These are phyloP conservation scores for Abrostola tripartita DNA, from an alignment of 2,888 invertebrate species.

Conservation along the genomic window DNA sequence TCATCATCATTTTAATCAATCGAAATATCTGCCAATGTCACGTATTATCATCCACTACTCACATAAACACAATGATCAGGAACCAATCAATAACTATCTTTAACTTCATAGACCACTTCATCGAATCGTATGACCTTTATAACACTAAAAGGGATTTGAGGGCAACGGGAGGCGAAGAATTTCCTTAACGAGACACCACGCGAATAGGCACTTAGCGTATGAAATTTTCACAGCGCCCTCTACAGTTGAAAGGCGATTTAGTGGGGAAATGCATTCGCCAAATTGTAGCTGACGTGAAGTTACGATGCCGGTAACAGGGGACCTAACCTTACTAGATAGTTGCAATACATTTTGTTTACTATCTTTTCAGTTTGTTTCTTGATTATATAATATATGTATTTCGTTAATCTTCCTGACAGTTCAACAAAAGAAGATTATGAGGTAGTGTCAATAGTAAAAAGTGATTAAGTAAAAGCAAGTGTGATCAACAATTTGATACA, in stretches of 20 bases:
- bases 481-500: neutral
- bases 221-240: constrained; percentile 80
- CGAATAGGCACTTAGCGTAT: constrained; percentile 76
- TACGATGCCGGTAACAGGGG: constrained; percentile 56
- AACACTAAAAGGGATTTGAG: constrained; percentile 58
- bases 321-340: constrained; percentile 39
- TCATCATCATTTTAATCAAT: neutral
- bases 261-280: constrained; percentile 74
- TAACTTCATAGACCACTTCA: constrained; percentile 29
- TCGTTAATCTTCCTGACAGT: neutral
- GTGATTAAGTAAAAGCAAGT: neutral
- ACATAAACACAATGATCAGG: constrained; percentile 6
- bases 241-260: constrained; percentile 77
- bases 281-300: constrained; percentile 67
- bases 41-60: neutral
- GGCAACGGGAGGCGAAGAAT: constrained; percentile 61
- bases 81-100: constrained; percentile 24
- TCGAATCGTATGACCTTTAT: constrained; percentile 52
- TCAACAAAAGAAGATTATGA: neutral
- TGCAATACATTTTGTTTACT: constrained; percentile 27
- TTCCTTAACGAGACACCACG: constrained; percentile 71
- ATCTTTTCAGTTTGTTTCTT: constrained; percentile 7
- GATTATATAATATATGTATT: neutral
- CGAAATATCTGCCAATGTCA: neutral
- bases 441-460: neutral